Evolutionary conservation across 1,140 invertebrate genomes (phyloP).

Genomic region (Platyscapa corneri): DNA sequence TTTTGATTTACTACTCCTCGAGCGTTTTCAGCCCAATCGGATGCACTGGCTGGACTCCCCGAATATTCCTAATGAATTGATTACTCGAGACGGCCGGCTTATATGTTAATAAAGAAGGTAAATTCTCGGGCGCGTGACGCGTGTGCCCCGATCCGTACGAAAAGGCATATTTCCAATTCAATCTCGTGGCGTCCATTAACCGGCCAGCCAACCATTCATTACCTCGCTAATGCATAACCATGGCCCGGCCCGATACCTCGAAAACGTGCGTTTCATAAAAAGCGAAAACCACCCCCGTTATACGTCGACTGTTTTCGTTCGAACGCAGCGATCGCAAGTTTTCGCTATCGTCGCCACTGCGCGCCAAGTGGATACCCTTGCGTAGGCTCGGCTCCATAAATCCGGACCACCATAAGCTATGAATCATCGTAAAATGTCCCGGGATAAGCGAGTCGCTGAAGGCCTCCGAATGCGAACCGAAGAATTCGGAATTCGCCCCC

Average conservation of each 20-base stretch:
- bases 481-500: too few species aligned
- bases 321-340: not conserved
- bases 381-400: not conserved
- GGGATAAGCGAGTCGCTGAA: not conserved
- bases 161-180: not conserved
- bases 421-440: not conserved
- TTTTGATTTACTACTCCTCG: too few species aligned
- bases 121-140: not conserved
- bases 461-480: not conserved
- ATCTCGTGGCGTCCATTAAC: not conserved
- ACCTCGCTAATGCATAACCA: not conserved
- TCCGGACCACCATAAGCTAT: not conserved
- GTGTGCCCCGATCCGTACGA: not conserved
- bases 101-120: not conserved
- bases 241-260: not conserved
- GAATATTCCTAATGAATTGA: not conserved
- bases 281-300: not conserved
- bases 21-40: too few species aligned
- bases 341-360: not conserved
- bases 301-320: not conserved
- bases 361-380: too few species aligned
- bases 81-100: not conserved
- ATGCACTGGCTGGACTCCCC: too few species aligned
- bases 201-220: not conserved
- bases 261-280: not conserved